Evolutionary conservation across 2,113 vertebrate genomes (phyloP).

Genomic region (Gavialis gangeticus): DNA sequence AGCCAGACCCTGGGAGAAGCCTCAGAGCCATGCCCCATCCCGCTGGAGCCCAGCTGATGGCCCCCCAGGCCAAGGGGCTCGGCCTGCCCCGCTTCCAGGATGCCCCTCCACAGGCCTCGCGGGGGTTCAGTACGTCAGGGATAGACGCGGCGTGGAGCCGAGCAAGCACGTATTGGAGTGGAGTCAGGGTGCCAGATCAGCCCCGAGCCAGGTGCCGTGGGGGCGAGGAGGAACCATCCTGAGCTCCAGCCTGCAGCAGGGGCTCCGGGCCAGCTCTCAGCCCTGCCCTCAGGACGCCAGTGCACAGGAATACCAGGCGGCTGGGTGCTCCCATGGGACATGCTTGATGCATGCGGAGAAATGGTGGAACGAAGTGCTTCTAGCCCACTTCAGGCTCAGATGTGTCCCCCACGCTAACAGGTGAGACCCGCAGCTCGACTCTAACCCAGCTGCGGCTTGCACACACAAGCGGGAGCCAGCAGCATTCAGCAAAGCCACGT

Average conservation of each 20-base stretch:
- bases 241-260: neutral
- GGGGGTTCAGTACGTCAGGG: too few species aligned
- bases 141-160: too few species aligned
- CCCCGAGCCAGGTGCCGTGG: rapidly evolving
- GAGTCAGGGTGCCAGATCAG: too few species aligned
- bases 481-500: neutral
- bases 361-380: neutral
- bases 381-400: neutral
- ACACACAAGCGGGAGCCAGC: neutral
- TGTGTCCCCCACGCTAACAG: neutral
- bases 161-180: too few species aligned
- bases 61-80: too few species aligned
- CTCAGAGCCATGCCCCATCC: too few species aligned
- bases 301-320: too few species aligned
- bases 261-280: neutral
- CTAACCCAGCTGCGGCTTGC: neutral
- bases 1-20: too few species aligned
- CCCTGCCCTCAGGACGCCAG: neutral
- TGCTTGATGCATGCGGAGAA: neutral
- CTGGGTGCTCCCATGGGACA: too few species aligned
- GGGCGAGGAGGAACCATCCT: neutral
- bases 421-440: neutral
- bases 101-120: too few species aligned
- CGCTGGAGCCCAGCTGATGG: too few species aligned
- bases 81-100: too few species aligned